Percentiles rank a stretch among this genome's conserved stretches.
phyloP scores from a whole-genome alignment of 2,888 invertebrate genomes.

The Drosophila lutescens region DNA sequence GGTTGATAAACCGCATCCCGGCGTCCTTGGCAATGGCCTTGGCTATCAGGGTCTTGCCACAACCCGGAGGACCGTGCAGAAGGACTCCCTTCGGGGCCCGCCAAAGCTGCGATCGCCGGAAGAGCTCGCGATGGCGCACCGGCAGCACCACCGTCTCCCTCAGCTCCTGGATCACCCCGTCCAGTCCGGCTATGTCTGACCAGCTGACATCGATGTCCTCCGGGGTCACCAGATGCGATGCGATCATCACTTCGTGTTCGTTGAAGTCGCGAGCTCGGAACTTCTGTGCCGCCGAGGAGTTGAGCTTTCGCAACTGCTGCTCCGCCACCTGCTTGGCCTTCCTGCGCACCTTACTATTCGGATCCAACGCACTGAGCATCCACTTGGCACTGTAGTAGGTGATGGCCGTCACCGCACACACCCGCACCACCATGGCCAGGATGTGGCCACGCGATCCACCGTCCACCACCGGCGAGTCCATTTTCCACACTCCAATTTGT shows the following conservation, averaged over 20 bases:
- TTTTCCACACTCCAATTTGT: slow-evolving; percentile 14
- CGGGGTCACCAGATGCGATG: slow-evolving; percentile 96
- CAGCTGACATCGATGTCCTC: slow-evolving; percentile 90
- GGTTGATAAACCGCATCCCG: slow-evolving; percentile 96
- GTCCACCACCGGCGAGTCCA: slow-evolving; percentile 44
- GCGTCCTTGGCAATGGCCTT: slow-evolving; percentile 98
- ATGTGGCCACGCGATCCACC: slow-evolving; percentile 41
- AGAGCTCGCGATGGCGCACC: slow-evolving; percentile 92
- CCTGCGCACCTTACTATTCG: slow-evolving; percentile 93
- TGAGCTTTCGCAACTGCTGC: slow-evolving; percentile 89
- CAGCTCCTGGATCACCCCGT: slow-evolving; percentile 93
- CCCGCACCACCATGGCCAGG: slow-evolving; percentile 87
- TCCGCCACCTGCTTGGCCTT: slow-evolving; percentile 92
- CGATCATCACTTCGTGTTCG: slow-evolving; percentile 98
- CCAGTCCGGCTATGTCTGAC: slow-evolving; percentile 96
- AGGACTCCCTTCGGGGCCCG: slow-evolving; percentile 98
- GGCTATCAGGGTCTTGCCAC: slow-evolving; percentile 98
- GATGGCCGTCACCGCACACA: slow-evolving; percentile 87
- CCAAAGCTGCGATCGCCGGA: slow-evolving; percentile 92
- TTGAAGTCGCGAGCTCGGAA: slow-evolving; percentile 88
- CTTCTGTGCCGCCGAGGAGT: slow-evolving; percentile 81
- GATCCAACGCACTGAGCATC: slow-evolving; percentile 94
- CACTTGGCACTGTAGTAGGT: slow-evolving; percentile 95
- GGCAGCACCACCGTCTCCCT: slow-evolving; percentile 97
- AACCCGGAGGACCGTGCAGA: slow-evolving; percentile 97